Conservation (phyloP, 1,140 invertebrate species). For the Bombus terrestris region DNA sequence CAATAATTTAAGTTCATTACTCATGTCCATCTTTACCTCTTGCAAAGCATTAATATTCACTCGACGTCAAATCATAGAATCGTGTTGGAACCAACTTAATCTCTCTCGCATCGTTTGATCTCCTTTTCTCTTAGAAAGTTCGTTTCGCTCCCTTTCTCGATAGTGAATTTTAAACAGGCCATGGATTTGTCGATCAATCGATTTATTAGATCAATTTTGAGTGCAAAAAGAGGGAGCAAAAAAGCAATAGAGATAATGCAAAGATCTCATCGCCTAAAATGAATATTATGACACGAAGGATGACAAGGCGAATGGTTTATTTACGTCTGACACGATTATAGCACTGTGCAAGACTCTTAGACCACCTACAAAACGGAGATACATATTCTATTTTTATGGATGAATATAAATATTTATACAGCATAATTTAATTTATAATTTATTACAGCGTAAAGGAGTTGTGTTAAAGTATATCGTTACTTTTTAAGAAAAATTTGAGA, state of each 20-base stretch:
- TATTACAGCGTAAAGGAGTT: no score
- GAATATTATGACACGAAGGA: neutral
- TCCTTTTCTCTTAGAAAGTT: constrained; percentile 17
- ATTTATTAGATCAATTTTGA: neutral
- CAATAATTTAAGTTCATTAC: neutral
- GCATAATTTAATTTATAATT: no score
- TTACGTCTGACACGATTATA: neutral
- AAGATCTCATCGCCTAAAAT: neutral
- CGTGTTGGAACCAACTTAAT: neutral
- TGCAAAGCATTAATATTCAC: neutral
- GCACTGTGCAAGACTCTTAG: neutral
- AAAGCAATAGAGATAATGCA: neutral
- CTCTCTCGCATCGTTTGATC: neutral
- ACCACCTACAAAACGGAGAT: neutral
- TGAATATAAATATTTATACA: neutral
- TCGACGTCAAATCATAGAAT: neutral
- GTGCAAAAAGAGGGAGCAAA: no score
- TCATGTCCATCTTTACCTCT: neutral
- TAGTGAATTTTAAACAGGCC: neutral
- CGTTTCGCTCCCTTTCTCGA: no score
- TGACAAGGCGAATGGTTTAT: neutral
- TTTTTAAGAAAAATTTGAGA: no score
- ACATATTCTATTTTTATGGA: neutral
- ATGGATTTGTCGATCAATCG: neutral
- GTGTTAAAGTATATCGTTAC: no score